Evolutionary conservation across 2,797 vertebrate genomes (phyloP).

Genomic region (Pempheris klunzingeri): DNA sequence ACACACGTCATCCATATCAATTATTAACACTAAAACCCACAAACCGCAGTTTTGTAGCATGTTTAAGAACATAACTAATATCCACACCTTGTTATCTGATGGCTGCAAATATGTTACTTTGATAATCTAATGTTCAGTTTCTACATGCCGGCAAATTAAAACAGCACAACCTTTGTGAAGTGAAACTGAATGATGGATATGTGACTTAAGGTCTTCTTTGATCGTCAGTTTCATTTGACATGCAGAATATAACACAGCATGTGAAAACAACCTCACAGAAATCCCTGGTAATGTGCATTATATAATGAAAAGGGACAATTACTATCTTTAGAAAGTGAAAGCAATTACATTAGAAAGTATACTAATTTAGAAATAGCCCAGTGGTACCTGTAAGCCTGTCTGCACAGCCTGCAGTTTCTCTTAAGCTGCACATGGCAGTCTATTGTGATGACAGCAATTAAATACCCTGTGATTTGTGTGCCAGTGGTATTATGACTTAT

Average conservation of each 20-base stretch:
- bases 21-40: constrained; percentile 14
- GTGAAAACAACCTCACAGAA: constrained; percentile 37
- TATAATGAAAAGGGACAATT: constrained; percentile 66
- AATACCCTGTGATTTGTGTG: constrained; percentile 77
- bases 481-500: constrained; percentile 76
- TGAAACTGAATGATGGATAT: background rate
- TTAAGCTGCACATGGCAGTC: constrained; percentile 75
- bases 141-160: background rate
- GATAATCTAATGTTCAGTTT: constrained; percentile 18
- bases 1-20: background rate
- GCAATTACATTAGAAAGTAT: constrained; percentile 79
- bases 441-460: constrained; percentile 82
- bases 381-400: constrained; percentile 77
- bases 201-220: constrained; percentile 3
- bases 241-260: constrained; percentile 18
- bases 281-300: constrained; percentile 37
- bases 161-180: too few relatives aligned
- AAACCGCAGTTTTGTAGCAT: constrained; percentile 31
- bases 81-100: constrained; percentile 28
- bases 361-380: constrained; percentile 79
- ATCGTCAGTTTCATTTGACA: constrained; percentile 41
- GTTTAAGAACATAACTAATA: constrained; percentile 41
- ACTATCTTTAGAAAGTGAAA: constrained; percentile 70
- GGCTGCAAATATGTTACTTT: constrained; percentile 35
- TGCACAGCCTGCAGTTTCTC: constrained; percentile 64